Evolutionary conservation across 2,113 vertebrate genomes (phyloP), one percentile per base, ranked within the genome.

Genomic region (Nesoenas mayeri): DNA sequence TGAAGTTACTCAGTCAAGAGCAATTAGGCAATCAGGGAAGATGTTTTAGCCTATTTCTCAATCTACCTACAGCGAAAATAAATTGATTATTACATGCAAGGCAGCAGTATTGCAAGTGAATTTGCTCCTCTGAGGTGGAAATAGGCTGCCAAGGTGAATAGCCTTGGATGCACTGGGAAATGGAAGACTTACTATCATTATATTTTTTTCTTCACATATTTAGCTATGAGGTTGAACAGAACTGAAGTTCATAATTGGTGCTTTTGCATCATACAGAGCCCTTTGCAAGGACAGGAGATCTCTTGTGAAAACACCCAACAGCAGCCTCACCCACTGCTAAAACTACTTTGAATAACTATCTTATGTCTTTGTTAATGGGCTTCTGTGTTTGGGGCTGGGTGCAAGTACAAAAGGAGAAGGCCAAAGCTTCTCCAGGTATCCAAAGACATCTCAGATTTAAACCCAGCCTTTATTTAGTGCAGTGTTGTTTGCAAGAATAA

Each of bases 1-100:
- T 5, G 2, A 54, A 18, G 50, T 29, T 40, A 50, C 18, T 29
- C 42, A 42, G 34, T 20, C 3, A 6, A 34, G 50, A 58, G 53
- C 47, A 8, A 34, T 15, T 21, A 19, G 32, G 10, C 7, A 14
- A 1, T 8, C 0, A 3, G 47, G n/a, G 44, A 32, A 4, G 38
- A 25, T 28, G 6, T 22, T 61, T 34, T 40, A 67, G 22, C 4
- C 36, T 66, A 6, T 70, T 53, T n/a, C 60, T 50, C 69, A 11
- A 8, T 44, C 13, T 44, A 17, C 44, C 14, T 47, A 26, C 13
- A 32, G 34, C 19, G n/a, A 51, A 36, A 1, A 40, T 17, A 10
- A 48, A 15, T 4, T 29, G 20, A 15, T 32, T 10, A 38, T 57
- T 79, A 60, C 57, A 44, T 72, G 42, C 40, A 40, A 58, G 31